Evolutionary conservation across 1,140 invertebrate genomes (phyloP), one percentile per base, ranked within the genome.

Genomic region (Diploscapter pachys): DNA sequence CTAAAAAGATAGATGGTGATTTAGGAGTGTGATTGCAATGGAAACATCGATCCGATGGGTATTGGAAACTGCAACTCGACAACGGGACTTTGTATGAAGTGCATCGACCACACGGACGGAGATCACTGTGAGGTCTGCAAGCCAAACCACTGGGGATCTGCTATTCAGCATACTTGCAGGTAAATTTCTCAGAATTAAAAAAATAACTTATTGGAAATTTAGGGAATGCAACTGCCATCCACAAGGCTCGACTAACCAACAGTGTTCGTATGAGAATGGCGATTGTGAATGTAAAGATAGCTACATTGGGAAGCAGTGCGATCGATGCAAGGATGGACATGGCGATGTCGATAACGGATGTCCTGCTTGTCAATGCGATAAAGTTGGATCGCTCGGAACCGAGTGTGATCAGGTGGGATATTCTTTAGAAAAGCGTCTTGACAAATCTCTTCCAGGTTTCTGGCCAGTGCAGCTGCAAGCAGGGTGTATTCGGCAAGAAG

Each of bases 241-340:
- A 53, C 81, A 89, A 63, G 94, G 94, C 4, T 90, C 93, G 3
- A 86, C 90, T 76, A 71, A 89, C 11, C 87, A 88, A 61, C 90
- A 90, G 55, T 99, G 96, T 88, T 91, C 97, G 85, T 90, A 91
- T 62, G 89, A 90, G 8, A 92, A 90, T 31, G 96, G 96, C 0
- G 91, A 94, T 82, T 99, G 96, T 87, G 88, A 90, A 59, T 99
- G 96, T 85, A 91, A 90, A 62, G 87, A 90, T 2, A 90, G 91
- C 72, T 94, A 92, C 82, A 89, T 90, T 3, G 95, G 95, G n/a
- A 88, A 90, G 75, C 90, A 91, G 54, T 99, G 96, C 86, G 91
- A 96, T 81, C 86, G 88, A 31, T 99, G 96, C 86, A 89, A 91
- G 87, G 79, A 84, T 74, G 90, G 90, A 53, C 88, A 87, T 78